Conservation (phyloP, 2,113 vertebrate species). For the Lucifuga dentata region DNA sequence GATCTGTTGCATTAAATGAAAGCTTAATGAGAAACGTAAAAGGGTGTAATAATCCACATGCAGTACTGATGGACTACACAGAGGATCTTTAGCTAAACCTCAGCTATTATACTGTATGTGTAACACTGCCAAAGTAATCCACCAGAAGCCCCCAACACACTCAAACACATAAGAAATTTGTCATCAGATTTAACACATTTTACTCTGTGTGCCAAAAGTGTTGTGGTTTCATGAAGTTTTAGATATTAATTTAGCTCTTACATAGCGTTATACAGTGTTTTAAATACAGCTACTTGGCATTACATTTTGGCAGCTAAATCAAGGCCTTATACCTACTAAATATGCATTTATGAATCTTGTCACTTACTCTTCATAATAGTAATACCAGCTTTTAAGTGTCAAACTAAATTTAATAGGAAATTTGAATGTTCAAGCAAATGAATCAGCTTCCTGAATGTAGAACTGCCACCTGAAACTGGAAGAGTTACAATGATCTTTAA, state of each 20-base stretch:
- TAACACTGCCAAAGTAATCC: slow-evolving; percentile 57
- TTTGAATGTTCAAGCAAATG: slow-evolving; percentile 22
- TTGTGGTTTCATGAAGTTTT: neutral
- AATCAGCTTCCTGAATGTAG: neutral
- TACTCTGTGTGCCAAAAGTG: slow-evolving; percentile 39
- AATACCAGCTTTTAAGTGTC: slow-evolving; percentile 1
- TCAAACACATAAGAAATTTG: slow-evolving; percentile 32
- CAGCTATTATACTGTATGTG: slow-evolving; percentile 34
- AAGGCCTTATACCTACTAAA: neutral
- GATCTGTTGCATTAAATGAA: neutral
- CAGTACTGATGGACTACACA: slow-evolving; percentile 48
- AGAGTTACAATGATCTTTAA: neutral
- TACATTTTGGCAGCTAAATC: slow-evolving; percentile 12
- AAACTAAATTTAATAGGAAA: neutral
- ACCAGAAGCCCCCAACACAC: slow-evolving; percentile 13
- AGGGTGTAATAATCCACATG: neutral
- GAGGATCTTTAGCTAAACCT: slow-evolving; percentile 56
- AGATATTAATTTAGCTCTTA: slow-evolving; percentile 34
- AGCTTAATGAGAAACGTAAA: slow-evolving; percentile 38
- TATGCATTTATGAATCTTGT: slow-evolving; percentile 24
- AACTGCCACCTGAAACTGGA: neutral
- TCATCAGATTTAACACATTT: slow-evolving; percentile 48
- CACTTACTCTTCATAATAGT: neutral
- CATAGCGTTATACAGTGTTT: slow-evolving; percentile 19
- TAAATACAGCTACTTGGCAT: slow-evolving; percentile 41